Evolutionary conservation across 2,797 vertebrate genomes (phyloP), one percentile per base, ranked within the genome.

Genomic region (Sphaeramia orbicularis): DNA sequence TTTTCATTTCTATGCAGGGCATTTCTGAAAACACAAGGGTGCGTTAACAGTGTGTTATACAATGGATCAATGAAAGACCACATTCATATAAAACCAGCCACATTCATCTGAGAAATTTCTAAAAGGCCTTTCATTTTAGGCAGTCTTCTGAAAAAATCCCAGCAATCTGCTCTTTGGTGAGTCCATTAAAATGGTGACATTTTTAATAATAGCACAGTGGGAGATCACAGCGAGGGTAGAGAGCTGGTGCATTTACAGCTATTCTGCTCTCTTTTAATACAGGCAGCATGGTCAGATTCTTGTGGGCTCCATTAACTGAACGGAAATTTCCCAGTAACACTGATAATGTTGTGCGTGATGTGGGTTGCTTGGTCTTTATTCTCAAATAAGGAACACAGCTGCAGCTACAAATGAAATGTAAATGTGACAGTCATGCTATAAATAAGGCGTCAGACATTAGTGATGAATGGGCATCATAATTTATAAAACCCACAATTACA

Each of bases 161-260:
- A 61, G 76, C 74, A 77, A 74, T 76, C 48, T 76, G 75, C 62
- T 85, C 76, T 80, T 87, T 77, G 72, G 76, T 41, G 66, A 87
- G 81, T 84, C 81, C 81, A 87, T 90, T 84, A 86, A 85, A 76
- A 84, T 66, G 65, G 74, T 79, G 81, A 87, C 81, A 84, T 87
- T 90, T 86, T 85, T 83, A 85, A 88, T 88, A 89, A 91, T 79
- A 83, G 78, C 76, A 9, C 73, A 71, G 80, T 35, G 71, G 70
- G 81, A 70, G 80, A 77, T 84, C 83, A 62, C 74, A 80, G 81
- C 14, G 16, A 83, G 85, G 72, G 37, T 56, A 50, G 69, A 51
- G 75, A 73, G 66, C 3, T 4, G 67, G 40, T 65, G 47, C 83
- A 71, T 85, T 86, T 74, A 73, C 67, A 61, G 76, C 74, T 59